Base-by-base conservation (phyloP, 64 coral and sea anemone species). In the Montipora cactus region DNA sequence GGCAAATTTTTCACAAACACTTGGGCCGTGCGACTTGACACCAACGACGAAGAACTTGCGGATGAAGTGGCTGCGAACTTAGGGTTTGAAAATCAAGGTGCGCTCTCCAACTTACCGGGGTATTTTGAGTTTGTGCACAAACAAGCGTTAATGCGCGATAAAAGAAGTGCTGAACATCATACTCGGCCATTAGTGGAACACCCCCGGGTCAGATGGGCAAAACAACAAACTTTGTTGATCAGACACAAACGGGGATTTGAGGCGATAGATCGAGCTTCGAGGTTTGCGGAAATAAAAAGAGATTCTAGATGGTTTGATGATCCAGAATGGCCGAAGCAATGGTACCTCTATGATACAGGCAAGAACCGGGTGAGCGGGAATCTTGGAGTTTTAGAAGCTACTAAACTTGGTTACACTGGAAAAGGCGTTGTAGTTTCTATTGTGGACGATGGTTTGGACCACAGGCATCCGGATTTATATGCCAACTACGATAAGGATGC, bases 401-500 rank as follows among this genome's bases (percentile, higher is more conserved):
- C 88, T 45, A 89, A 89, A 52, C 21, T 49, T 16, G 98, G 98
- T 1, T 92, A 94, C 44, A 99, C 98, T 3, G 98, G 98, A 0
- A 96, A 93, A 84, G 98, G 98, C 47, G 45, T 99, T 28, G 89
- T 62, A 16, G 95, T 96, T 0, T 91, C 92, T 45, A 91, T 99
- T 21, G 61, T 99, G 4, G 98, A 99, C 68, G 98, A 99, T 77
- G 98, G 98, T 1, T 59, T 99, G 18, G 98, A 99, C 73, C 87
- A 96, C 49, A 90, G 84, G 0, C 89, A 99, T 22, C 77, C 83
- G 5, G 98, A 99, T n/a, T 75, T 99, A 19, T 80, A 80, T 12
- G 13, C 47, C 15, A 98, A 98, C 22, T 99, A 92, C 69, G 98
- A 99, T 75, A 83, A 89, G 3, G 44, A 81, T 13, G 95, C 95